Percentiles rank a stretch among this genome's conserved stretches.
phyloP scores from a whole-genome alignment of 1,140 invertebrate genomes.

The Drosophila micromelanica region DNA sequence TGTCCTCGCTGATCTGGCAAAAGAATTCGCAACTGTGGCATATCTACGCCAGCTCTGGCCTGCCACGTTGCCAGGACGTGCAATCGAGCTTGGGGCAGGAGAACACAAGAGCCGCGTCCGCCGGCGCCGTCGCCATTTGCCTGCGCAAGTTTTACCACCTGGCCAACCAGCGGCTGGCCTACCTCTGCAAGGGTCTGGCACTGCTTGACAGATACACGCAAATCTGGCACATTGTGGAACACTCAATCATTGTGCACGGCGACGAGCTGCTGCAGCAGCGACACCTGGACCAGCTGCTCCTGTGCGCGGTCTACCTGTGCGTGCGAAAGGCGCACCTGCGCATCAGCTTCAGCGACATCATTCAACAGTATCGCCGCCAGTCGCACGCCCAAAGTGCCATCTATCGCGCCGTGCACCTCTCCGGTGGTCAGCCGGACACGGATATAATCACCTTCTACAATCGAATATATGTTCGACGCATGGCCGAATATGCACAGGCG shows the following conservation, averaged over 20 bases:
- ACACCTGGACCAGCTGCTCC: slow-evolving; percentile 97
- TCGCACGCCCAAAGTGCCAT: slow-evolving; percentile 95
- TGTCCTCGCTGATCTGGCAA: slow-evolving; percentile 96
- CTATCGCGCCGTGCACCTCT: slow-evolving; percentile 93
- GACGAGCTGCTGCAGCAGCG: slow-evolving; percentile 89
- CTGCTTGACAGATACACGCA: slow-evolving; percentile 90
- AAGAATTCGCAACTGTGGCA: slow-evolving; percentile 94
- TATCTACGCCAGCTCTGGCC: slow-evolving; percentile 85
- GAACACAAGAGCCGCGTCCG: slow-evolving; percentile 8
- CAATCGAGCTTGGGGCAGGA: slow-evolving; percentile 70
- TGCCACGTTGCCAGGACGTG: slow-evolving; percentile 89
- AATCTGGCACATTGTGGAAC: slow-evolving; percentile 98
- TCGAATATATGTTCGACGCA: slow-evolving; percentile 40
- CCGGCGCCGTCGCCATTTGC: slow-evolving; percentile 40
- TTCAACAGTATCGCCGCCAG: slow-evolving; percentile 95
- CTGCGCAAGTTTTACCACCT: slow-evolving; percentile 93
- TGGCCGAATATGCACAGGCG: slow-evolving; percentile 36
- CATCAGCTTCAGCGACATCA: slow-evolving; percentile 94
- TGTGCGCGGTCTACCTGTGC: slow-evolving; percentile 98
- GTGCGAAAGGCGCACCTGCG: slow-evolving; percentile 89
- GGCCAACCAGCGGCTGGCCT: slow-evolving; percentile 93
- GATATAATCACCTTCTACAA: slow-evolving; percentile 70
- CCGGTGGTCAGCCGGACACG: slow-evolving; percentile 12
- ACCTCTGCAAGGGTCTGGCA: slow-evolving; percentile 92
- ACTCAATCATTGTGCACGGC: slow-evolving; percentile 91